phyloP scores from a whole-genome alignment of 2,888 invertebrate genomes.

The Eulithis prunata region DNA sequence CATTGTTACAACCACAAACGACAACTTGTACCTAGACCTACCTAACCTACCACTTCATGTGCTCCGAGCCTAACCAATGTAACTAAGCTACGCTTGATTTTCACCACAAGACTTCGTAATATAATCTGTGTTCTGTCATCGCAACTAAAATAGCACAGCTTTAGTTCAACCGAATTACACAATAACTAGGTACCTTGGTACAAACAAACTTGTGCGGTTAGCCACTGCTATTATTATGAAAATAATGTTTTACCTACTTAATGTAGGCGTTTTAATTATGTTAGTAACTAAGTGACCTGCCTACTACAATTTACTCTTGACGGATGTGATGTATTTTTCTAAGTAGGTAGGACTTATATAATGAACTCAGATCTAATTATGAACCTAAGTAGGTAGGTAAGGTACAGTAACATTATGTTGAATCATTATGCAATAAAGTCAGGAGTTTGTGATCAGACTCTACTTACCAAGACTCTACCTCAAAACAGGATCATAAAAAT shows the following conservation, averaged over 20 bases:
- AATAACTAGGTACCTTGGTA: constrained; percentile 18
- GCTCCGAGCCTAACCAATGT: constrained; percentile 16
- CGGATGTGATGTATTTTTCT: no score
- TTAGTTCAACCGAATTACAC: constrained; percentile 25
- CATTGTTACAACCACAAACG: constrained; percentile 52
- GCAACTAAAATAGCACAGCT: constrained; percentile 15
- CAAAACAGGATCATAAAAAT: no score
- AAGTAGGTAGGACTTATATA: no score
- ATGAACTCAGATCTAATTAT: no score
- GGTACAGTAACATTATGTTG: no score
- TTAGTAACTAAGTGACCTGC: no score
- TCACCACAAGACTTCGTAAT: constrained; percentile 31
- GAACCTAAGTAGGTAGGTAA: no score
- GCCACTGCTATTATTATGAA: constrained; percentile 4
- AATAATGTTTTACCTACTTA: neutral
- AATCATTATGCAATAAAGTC: no score
- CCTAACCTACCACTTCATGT: constrained; percentile 6
- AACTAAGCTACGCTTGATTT: constrained; percentile 32
- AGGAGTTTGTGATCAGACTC: no score
- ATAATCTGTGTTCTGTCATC: constrained; percentile 20
- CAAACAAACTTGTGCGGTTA: constrained; percentile 20
- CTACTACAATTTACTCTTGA: no score
- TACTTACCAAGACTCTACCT: no score
- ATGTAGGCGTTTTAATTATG: neutral
- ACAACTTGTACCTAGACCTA: constrained; percentile 30